A percentile compares a stretch with the other conserved stretches of the same genome.
Evolutionary conservation across 2,113 vertebrate species (phyloP).

Genomic region (Protomyctophum bolini): DNA sequence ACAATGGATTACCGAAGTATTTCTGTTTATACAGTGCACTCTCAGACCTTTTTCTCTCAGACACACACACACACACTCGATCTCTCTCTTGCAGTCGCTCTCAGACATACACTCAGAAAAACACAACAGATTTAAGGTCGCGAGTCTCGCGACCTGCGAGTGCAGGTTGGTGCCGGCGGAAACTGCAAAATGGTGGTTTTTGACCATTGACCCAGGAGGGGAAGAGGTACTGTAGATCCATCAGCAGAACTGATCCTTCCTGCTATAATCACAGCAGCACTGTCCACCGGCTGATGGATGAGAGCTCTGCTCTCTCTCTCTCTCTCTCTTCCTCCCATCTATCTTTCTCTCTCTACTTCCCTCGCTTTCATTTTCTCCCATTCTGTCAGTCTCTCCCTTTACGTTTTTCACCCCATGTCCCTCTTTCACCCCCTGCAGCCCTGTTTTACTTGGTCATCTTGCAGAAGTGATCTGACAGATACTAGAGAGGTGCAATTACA

Average conservation of each 20-base stretch:
- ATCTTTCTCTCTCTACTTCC: background rate
- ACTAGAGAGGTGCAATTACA: too few relatives aligned
- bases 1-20: too few relatives aligned
- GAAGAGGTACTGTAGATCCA: conserved; percentile 63
- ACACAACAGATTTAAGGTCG: conserved; percentile 34
- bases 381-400: too few relatives aligned
- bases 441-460: too few relatives aligned
- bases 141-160: background rate
- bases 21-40: too few relatives aligned
- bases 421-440: too few relatives aligned
- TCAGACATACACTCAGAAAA: background rate
- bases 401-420: background rate
- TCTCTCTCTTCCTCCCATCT: conserved; percentile 7
- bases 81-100: background rate
- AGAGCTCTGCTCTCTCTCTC: conserved; percentile 28
- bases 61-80: background rate
- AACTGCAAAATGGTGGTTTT: conserved; percentile 55
- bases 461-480: background rate
- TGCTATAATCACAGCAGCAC: conserved; percentile 51
- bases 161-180: conserved; percentile 39
- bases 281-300: conserved; percentile 64
- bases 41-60: too few relatives aligned
- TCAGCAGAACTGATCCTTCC: conserved; percentile 52
- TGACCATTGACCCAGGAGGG: conserved; percentile 64
- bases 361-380: too few relatives aligned